Base-by-base conservation (phyloP, 2,888 invertebrate species). In the Ectemnius cavifrons region DNA sequence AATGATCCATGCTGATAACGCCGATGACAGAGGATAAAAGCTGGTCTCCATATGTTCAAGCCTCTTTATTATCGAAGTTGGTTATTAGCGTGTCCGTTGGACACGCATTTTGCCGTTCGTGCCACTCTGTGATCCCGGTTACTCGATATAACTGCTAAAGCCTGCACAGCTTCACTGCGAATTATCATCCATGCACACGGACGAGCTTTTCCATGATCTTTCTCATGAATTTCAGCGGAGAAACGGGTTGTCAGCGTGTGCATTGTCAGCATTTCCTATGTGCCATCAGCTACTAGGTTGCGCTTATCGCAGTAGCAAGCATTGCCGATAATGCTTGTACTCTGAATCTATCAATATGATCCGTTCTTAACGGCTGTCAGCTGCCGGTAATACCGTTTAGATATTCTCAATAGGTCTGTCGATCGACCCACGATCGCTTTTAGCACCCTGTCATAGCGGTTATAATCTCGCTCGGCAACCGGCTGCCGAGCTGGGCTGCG, bases 171-270 rank as follows among this genome's bases (percentile, higher is more conserved):
- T 52, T 8, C 52, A 16, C n/a, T 52, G 11, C 4, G 52, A 52
- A 52, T 74, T 67, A 74, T 75, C 76, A 75, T 63, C 63, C 60
- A 69, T 63, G 63, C 63, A 6, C 16, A 4, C 1, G 58, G 59
- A 14, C 59, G 60, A 69, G 59, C 69, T 52, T 63, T 69, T 68
- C 70, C 52, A 65, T 76, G 75, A 75, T 76, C 75, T 70, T 75
- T 70, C 75, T 74, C 76, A 37, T 49, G 67, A 64, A 62, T 75
- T 58, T 67, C 64, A 70, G 23, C 58, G 59, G 2, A 63, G 52
- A 37, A 64, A 56, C 52, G 63, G 46, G 67, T 61, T 64, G 28
- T 59, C 20, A 49, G 67, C 18, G n/a, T 52, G 3, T n/a, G 52
- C 52, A 52, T 4, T 16, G n/a, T 14, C n/a, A 13, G 52, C 16